Evolutionary conservation across 1,140 invertebrate species (phyloP).

Genomic region (Polypedilum vanderplanki): DNA sequence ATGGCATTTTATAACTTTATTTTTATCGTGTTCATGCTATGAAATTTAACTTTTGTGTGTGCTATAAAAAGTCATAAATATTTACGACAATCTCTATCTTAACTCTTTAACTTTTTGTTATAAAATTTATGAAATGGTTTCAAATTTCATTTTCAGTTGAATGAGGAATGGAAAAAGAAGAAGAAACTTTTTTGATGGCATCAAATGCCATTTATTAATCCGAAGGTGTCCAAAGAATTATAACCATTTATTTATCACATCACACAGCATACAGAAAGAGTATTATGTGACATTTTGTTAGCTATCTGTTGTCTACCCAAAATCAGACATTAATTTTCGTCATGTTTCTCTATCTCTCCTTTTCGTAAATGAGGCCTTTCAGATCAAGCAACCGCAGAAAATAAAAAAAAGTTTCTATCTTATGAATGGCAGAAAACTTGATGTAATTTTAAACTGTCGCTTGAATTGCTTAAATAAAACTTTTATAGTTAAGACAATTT

Average conservation of each 20-base stretch:
- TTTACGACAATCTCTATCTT: too few species aligned
- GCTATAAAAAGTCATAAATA: too few species aligned
- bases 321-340: conserved; percentile 19
- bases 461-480: neutral
- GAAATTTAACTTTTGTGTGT: too few species aligned
- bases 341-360: neutral
- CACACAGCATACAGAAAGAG: neutral
- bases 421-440: neutral
- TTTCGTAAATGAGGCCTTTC: neutral
- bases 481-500: too few species aligned
- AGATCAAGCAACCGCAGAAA: neutral
- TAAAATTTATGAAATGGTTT: too few species aligned
- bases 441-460: conserved; percentile 18
- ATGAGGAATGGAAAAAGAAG: too few species aligned
- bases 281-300: conserved; percentile 7
- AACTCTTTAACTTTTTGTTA: too few species aligned
- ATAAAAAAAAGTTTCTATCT: neutral
- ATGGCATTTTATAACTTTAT: conserved; percentile 17
- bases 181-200: neutral
- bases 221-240: conserved; percentile 6
- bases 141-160: too few species aligned
- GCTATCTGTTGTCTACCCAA: conserved; percentile 9
- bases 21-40: neutral
- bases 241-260: conserved; percentile 14
- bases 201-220: conserved; percentile 13